Percentiles rank a stretch among this genome's conserved stretches.
These are phyloP conservation scores for Megaceryle torquata DNA, from an alignment of 2,113 vertebrate species.

Conservation along the genomic window DNA sequence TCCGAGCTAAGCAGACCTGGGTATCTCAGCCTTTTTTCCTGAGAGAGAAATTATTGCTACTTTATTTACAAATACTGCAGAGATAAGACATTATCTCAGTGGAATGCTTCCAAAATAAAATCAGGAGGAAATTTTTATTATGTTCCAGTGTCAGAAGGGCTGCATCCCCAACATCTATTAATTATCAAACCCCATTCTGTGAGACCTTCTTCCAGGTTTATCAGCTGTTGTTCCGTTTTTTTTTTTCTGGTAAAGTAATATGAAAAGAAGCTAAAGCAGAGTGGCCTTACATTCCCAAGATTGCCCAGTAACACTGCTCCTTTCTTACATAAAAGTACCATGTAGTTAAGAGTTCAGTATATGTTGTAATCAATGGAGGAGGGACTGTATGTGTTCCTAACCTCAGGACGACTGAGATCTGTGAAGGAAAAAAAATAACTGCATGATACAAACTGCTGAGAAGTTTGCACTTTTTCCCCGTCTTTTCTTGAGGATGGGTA, in stretches of 20 bases:
- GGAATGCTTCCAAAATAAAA: background rate
- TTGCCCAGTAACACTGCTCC: background rate
- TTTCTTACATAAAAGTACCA: background rate
- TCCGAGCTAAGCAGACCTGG: too few relatives aligned
- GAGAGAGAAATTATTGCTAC: background rate
- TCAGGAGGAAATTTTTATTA: background rate
- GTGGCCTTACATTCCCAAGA: background rate
- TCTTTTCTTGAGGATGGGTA: background rate
- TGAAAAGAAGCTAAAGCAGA: background rate
- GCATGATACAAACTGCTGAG: background rate
- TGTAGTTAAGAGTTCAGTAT: background rate
- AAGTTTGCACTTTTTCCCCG: background rate
- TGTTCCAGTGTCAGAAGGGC: background rate
- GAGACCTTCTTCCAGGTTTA: background rate
- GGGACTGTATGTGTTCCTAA: background rate
- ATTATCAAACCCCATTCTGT: background rate
- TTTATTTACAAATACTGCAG: background rate
- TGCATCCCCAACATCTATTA: background rate
- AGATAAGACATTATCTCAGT: background rate
- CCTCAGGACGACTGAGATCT: background rate
- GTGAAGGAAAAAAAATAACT: background rate
- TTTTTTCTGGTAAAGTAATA: background rate
- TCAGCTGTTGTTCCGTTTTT: background rate
- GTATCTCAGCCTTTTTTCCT: too few relatives aligned
- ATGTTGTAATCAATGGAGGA: background rate